Conservation (phyloP, 2,888 invertebrate genomes). For the Xylocampa areola region DNA sequence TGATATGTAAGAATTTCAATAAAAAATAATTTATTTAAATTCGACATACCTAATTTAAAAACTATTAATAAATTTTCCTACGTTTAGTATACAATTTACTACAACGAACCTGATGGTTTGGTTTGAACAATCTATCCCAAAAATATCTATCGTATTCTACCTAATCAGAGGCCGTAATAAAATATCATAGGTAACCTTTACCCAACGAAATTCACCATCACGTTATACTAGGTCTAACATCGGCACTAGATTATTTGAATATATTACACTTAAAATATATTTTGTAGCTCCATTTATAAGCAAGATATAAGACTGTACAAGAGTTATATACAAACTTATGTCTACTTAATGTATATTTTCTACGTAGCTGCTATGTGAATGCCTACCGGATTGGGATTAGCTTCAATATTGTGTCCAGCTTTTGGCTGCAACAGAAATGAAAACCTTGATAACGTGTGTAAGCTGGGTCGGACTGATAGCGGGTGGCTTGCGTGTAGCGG, state of each 20-base stretch:
- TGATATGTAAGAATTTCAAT: constrained; percentile 43
- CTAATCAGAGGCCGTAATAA: constrained; percentile 73
- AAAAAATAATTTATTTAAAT: constrained; percentile 49
- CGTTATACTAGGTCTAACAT: constrained; percentile 49
- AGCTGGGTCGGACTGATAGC: constrained; percentile 29
- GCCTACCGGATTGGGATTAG: constrained; percentile 72
- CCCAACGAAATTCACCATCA: constrained; percentile 48
- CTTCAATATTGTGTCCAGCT: constrained; percentile 95
- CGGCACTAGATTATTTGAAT: constrained; percentile 45
- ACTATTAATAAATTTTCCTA: constrained; percentile 46
- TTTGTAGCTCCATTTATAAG: constrained; percentile 76
- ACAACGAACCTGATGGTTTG: constrained; percentile 61
- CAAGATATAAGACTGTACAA: constrained; percentile 81
- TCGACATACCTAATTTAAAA: constrained; percentile 37
- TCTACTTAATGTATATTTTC: constrained; percentile 61
- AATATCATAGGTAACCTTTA: constrained; percentile 60
- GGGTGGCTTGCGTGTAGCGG: neutral
- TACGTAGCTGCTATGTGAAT: constrained; percentile 74
- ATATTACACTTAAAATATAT: constrained; percentile 66
- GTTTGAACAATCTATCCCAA: constrained; percentile 82
- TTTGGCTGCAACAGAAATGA: constrained; percentile 91
- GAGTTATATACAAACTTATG: constrained; percentile 77
- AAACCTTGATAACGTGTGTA: constrained; percentile 49
- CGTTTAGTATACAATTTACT: constrained; percentile 46
- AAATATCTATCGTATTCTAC: constrained; percentile 80